These are phyloP conservation scores for Zophobas morio DNA, from an alignment of 1,140 invertebrate species.

Conservation along the genomic window DNA sequence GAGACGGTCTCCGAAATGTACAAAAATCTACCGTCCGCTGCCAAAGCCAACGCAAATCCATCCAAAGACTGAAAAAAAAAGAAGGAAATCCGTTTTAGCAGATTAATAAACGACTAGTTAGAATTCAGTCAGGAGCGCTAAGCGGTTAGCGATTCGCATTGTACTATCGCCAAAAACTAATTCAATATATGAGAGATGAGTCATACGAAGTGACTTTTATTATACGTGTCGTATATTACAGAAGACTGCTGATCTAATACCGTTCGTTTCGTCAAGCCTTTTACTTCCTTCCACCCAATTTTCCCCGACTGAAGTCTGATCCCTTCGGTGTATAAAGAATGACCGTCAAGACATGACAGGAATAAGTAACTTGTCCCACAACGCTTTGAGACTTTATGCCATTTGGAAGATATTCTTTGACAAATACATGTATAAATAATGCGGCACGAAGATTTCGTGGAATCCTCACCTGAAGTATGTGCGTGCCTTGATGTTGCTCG, in stretches of 20 bases:
- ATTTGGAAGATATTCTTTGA: conserved; percentile 57
- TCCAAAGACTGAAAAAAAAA: conserved; percentile 88
- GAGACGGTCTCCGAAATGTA: conserved; percentile 99
- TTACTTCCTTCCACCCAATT: conserved; percentile 61
- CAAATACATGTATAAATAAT: conserved; percentile 56
- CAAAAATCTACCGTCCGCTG: conserved; percentile 95
- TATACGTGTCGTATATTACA: conserved; percentile 51
- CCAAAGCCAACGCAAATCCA: conserved; percentile 95
- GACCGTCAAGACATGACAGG: conserved; percentile 66
- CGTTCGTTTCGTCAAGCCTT: conserved; percentile 52
- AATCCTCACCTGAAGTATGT: conserved; percentile 91
- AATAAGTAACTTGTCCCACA: conserved; percentile 62
- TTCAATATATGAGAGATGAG: conserved; percentile 39
- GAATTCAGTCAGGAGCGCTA: background rate
- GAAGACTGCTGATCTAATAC: conserved; percentile 48
- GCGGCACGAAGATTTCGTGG: background rate
- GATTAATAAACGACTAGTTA: background rate
- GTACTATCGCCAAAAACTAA: background rate
- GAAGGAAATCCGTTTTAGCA: conserved; percentile 35
- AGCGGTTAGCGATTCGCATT: background rate
- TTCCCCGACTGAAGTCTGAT: conserved; percentile 62
- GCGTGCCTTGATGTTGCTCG: conserved; percentile 96
- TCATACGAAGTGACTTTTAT: conserved; percentile 48
- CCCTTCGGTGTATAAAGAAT: conserved; percentile 68
- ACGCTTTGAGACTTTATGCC: conserved; percentile 51